These are phyloP conservation scores for Antheraea assamensis DNA, from an alignment of 2,888 invertebrate genomes.

Conservation along the genomic window DNA sequence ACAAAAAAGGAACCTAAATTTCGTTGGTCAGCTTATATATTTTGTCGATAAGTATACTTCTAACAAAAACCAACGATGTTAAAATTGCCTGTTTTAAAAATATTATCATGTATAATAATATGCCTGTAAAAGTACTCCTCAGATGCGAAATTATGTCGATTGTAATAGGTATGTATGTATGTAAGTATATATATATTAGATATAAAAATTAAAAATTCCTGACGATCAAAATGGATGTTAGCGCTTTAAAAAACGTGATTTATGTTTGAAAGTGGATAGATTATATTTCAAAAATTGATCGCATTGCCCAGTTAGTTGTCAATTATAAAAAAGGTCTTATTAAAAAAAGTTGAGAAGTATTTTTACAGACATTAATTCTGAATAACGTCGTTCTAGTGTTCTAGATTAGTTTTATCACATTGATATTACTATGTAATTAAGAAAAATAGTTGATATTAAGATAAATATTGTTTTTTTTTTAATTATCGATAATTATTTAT, in stretches of 20 bases:
- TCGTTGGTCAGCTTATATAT: neutral
- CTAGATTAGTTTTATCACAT: neutral
- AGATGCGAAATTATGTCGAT: neutral
- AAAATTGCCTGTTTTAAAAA: neutral
- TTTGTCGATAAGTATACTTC: neutral
- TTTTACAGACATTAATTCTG: neutral
- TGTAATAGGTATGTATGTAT: neutral
- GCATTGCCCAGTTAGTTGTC: conserved; percentile 11
- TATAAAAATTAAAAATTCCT: neutral
- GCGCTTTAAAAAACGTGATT: neutral
- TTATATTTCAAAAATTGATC: neutral
- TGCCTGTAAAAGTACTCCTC: neutral
- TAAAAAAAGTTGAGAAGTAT: neutral
- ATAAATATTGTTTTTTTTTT: conserved; percentile 6
- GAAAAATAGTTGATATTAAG: neutral
- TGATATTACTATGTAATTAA: neutral
- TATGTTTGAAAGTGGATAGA: conserved; percentile 15
- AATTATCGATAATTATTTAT: neutral
- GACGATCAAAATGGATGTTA: neutral
- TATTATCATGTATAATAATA: neutral
- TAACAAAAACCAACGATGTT: too few relatives aligned
- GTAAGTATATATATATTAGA: too few relatives aligned
- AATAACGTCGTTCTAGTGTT: neutral
- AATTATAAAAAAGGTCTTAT: neutral
- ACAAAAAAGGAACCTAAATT: neutral